Evolutionary conservation across 2,113 vertebrate species (phyloP), one percentile per base, ranked within the genome.

Genomic region (Bubalus kerabau): DNA sequence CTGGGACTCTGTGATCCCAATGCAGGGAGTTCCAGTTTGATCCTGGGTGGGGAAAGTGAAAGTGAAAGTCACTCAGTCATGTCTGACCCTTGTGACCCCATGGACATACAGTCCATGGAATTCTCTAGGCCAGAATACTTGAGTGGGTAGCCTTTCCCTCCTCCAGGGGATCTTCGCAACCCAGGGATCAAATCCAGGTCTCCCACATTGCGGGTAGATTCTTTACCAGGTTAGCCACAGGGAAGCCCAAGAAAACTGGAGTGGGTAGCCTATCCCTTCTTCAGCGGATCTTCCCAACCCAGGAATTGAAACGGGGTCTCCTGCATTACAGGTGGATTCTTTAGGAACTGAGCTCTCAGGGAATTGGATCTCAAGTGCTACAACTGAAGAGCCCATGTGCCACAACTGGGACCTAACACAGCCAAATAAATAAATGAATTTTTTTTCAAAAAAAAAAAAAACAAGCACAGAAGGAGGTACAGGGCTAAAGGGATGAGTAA

Each of bases 21-120:
- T 7, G 36, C 36, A 14, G 71, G 71, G 71, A 43, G 23, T 14
- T 76, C 36, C 40, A 26, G n/a, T 36, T 36, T 21, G n/a, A 71
- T 36, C n/a, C 32, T 0, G 0, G 62, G 30, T 64, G 0, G 0
- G 62, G 15, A 64, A 64, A 64, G 30, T 9, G 7, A 64, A 71
- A 71, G 67, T 40, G n/a, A 71, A 71, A 71, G 67, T 71, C 67
- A 40, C n/a, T 71, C 36, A 40, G 67, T 71, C 67, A 40, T 40
- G n/a, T 23, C n/a, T 10, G 1, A 12, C 67, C 23, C 67, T 40
- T 74, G 67, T 74, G 67, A 74, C 36, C 67, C 67, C 5, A 24
- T 40, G 36, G 67, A 40, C 67, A 74, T 40, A 40, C 19, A 40
- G 19, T 71, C 67, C n/a, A 40, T 24, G 67, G n/a, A 71, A 40